phyloP scores from a whole-genome alignment of 2,888 invertebrate genomes.

The Melieria omissa region DNA sequence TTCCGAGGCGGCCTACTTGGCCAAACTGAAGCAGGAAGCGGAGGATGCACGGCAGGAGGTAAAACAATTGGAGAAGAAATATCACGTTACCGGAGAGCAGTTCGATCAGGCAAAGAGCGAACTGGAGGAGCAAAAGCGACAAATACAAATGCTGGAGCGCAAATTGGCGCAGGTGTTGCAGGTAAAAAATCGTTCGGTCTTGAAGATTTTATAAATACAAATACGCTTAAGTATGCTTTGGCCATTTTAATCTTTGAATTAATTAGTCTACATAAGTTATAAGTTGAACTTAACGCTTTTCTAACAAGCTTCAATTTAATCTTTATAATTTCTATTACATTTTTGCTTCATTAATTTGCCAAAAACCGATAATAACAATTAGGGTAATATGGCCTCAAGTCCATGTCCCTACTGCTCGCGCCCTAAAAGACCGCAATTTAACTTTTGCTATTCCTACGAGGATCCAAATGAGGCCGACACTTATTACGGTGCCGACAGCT shows the following conservation, averaged over 20 bases:
- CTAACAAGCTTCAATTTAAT: no score
- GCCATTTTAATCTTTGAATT: background rate
- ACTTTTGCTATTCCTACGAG: conserved; percentile 65
- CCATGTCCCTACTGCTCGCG: conserved; percentile 14
- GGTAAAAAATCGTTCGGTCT: conserved; percentile 63
- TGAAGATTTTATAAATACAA: background rate
- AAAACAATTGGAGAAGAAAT: conserved; percentile 84
- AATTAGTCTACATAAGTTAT: no score
- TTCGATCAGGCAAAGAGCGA: conserved; percentile 80
- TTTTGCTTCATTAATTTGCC: no score
- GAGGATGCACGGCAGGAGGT: conserved; percentile 81
- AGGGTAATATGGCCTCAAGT: conserved; percentile 34
- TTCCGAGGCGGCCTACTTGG: conserved; percentile 75
- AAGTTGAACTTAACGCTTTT: no score
- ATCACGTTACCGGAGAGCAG: conserved; percentile 79
- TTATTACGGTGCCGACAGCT: conserved; percentile 45
- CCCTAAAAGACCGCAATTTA: conserved; percentile 53
- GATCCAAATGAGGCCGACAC: conserved; percentile 55
- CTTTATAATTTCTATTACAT: no score
- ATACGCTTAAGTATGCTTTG: background rate
- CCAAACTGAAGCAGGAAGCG: conserved; percentile 78
- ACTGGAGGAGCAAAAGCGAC: conserved; percentile 82
- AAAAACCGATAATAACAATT: background rate
- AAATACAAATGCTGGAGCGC: conserved; percentile 81
- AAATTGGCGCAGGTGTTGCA: conserved; percentile 76